Base-by-base conservation (phyloP, 2,888 invertebrate species). In the Yponomeuta malinellus region DNA sequence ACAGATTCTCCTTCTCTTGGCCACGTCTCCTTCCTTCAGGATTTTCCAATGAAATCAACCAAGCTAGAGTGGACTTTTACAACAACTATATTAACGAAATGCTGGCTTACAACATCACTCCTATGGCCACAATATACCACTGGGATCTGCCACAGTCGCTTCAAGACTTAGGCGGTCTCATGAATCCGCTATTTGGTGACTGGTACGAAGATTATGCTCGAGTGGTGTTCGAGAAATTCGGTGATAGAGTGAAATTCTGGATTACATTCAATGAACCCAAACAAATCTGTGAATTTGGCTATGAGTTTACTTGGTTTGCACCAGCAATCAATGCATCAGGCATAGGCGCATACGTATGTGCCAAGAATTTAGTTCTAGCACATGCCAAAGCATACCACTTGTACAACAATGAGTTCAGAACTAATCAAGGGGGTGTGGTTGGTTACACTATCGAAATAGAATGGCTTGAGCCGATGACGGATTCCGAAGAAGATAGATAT, bases 241-340 rank as follows among this genome's bases (percentile, higher is more conserved):
- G 93, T 0, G 89, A 90, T 73, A 88, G 93, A 72, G 92, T 94
- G 9, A 91, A 86, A 78, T 78, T 87, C 37, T 95, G 95, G 95
- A 92, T 94, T 0, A 95, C 95, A 0, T 88, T 95, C 71, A 95
- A 95, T 78, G 95, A 95, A 76, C 94, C 95, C 0, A 82, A 78
- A 73, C 74, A 81, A 63, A 78, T 82, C 70, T 83, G 85, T 73
- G 74, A 76, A 8, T 72, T 73, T 2, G 83, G 82, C 1, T 92
- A 89, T 73, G 88, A 88, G 10, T 82, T 83, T 29, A 84, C 86
- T 72, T 87, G 81, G 71, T 83, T 87, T 83, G 89, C 90, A 2
- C 67, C 81, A 85, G 70, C 33, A 15, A 8, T 69, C 29, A 68
- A 68, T 9, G 48, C 59, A 33, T 88, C 89, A 0, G 93, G 91